These are phyloP conservation scores for Cryptoprocta ferox DNA, from an alignment of 2,797 vertebrate genomes.

Conservation along the genomic window DNA sequence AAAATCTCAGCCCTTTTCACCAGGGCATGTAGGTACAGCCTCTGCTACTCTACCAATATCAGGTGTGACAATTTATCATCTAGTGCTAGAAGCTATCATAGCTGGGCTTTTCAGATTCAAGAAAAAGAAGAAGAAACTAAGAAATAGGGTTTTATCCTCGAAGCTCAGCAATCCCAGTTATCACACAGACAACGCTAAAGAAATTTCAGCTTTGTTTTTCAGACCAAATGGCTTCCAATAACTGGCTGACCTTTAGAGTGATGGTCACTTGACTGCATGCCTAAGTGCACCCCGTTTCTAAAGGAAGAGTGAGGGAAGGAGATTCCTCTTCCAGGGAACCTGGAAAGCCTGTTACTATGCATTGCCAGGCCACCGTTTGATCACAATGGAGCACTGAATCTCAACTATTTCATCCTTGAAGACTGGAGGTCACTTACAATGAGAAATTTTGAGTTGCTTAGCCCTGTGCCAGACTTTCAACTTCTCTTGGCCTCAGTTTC, in stretches of 20 bases:
- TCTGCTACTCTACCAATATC: background rate
- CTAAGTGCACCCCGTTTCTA: background rate
- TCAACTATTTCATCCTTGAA: background rate
- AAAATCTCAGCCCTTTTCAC: conserved; percentile 1
- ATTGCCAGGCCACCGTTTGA: background rate
- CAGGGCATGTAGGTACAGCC: background rate
- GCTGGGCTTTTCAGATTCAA: background rate
- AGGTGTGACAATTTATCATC: background rate
- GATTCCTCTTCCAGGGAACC: background rate
- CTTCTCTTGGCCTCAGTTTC: background rate
- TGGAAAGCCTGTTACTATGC: background rate
- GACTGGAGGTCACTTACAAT: background rate
- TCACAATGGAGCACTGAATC: background rate
- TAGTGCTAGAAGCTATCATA: background rate
- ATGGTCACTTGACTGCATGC: background rate
- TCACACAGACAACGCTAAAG: conserved; percentile 37
- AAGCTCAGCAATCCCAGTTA: conserved; percentile 25
- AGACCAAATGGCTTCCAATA: conserved; percentile 47
- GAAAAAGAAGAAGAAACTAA: background rate
- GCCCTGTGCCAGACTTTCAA: background rate
- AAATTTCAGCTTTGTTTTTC: conserved; percentile 55
- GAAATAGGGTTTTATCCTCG: conserved; percentile 42
- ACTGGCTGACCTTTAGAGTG: conserved; percentile 22
- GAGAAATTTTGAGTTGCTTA: background rate
- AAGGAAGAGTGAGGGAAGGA: background rate